These are phyloP conservation scores for Virgularia gustaviana DNA, from an alignment of 92 coral and sea anemone genomes.

Conservation along the genomic window DNA sequence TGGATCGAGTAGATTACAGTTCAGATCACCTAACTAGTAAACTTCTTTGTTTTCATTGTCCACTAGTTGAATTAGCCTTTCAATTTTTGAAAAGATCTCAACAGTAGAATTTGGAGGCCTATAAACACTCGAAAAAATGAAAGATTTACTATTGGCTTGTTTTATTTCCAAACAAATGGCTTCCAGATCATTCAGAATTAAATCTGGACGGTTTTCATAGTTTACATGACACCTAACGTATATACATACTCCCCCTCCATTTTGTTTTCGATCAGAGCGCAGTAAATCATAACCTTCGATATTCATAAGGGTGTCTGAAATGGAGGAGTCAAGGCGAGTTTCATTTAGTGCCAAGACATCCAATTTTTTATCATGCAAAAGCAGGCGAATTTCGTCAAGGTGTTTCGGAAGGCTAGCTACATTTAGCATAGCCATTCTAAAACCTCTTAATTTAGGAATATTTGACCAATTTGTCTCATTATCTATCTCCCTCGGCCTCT, in stretches of 20 bases:
- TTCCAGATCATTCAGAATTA: conserved; percentile 25
- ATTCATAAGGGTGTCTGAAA: conserved; percentile 8
- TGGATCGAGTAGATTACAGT: conserved; percentile 4
- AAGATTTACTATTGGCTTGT: conserved; percentile 43
- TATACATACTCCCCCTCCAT: conserved; percentile 48
- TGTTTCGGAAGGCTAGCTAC: conserved; percentile 38
- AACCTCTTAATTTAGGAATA: conserved; percentile 23
- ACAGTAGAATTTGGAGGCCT: conserved; percentile 26
- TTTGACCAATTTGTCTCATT: too few species aligned
- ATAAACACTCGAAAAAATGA: conserved; percentile 29
- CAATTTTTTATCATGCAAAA: conserved; percentile 35
- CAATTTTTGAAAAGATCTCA: conserved; percentile 20
- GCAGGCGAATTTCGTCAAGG: conserved; percentile 23
- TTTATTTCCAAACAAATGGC: conserved; percentile 28
- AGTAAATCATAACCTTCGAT: conserved; percentile 32
- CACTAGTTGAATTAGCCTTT: neutral
- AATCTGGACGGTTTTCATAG: conserved; percentile 16
- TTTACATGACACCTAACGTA: conserved; percentile 30
- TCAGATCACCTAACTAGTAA: conserved; percentile 39
- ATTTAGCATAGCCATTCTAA: conserved; percentile 27
- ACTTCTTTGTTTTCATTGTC: conserved; percentile 26
- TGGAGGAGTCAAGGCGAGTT: conserved; percentile 35
- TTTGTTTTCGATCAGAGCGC: conserved; percentile 39
- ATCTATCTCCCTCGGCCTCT: too few species aligned
- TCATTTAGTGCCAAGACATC: conserved; percentile 44